Conservation (phyloP, 2,888 invertebrate genomes). For the Lepidochitona cinerea region DNA sequence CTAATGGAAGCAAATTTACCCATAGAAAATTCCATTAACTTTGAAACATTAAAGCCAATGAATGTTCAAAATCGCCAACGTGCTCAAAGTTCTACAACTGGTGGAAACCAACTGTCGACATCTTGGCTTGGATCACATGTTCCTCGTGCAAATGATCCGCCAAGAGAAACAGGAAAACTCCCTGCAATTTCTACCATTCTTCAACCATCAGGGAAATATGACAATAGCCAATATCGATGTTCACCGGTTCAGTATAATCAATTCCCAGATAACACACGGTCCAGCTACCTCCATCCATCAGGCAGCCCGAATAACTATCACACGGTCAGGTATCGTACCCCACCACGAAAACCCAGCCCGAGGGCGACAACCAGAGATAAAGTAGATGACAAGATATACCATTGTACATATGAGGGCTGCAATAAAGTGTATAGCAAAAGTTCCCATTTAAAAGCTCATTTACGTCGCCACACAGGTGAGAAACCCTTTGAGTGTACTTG, state of each 20-base stretch:
- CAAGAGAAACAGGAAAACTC: neutral
- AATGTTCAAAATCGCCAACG: neutral
- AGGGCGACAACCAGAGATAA: constrained; percentile 30
- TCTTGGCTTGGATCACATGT: neutral
- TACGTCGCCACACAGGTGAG: constrained; percentile 89
- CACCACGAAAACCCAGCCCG: neutral
- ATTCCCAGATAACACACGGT: neutral
- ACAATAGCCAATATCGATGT: neutral
- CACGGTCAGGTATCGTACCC: neutral
- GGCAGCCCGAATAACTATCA: neutral
- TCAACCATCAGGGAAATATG: constrained; percentile 1
- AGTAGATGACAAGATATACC: constrained; percentile 75
- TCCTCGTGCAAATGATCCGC: neutral
- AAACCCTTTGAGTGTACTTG: constrained; percentile 75
- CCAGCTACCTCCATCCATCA: neutral
- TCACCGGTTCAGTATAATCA: neutral
- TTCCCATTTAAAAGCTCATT: constrained; percentile 96
- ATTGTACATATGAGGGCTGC: constrained; percentile 77
- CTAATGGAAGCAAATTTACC: constrained; percentile 48
- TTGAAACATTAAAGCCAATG: neutral
- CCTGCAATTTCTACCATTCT: neutral
- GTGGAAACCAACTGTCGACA: neutral
- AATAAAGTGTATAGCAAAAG: constrained; percentile 98
- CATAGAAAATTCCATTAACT: neutral
- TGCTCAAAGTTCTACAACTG: neutral